A percentile compares a stretch with the other conserved stretches of the same genome.
phyloP scores from a whole-genome alignment of 2,888 invertebrate genomes.

The Fragum sueziense region DNA sequence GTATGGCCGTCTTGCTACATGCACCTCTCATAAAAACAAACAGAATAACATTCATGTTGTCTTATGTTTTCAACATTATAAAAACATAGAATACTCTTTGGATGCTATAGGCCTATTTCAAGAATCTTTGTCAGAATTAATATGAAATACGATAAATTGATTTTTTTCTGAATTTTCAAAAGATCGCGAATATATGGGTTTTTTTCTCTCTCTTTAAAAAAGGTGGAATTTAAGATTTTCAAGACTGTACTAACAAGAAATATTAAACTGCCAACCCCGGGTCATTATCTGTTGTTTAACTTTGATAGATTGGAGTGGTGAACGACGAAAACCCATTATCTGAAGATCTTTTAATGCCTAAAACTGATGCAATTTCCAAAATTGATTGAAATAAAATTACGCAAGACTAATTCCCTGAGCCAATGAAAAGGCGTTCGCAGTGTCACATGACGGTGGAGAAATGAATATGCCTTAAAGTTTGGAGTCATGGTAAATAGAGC shows the following conservation, averaged over 20 bases:
- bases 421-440: conserved; percentile 8
- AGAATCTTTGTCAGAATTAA: too few relatives aligned
- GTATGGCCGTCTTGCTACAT: too few relatives aligned
- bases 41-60: too few relatives aligned
- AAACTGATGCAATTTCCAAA: neutral
- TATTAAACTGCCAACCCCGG: conserved; percentile 7
- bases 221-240: neutral
- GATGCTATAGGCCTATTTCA: too few relatives aligned
- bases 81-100: too few relatives aligned
- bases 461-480: too few relatives aligned
- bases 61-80: too few relatives aligned
- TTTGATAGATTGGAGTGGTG: conserved; percentile 12
- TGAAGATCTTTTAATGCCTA: conserved; percentile 18
- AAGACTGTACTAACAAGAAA: neutral
- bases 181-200: too few relatives aligned
- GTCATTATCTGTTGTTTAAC: conserved; percentile 4
- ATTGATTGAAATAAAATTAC: conserved; percentile 26
- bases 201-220: neutral
- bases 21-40: too few relatives aligned
- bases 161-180: too few relatives aligned
- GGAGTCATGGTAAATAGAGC: too few relatives aligned
- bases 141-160: too few relatives aligned
- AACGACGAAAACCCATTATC: conserved; percentile 17
- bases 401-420: conserved; percentile 7
- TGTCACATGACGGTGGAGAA: conserved; percentile 7